These are phyloP conservation scores for Falcunculus frontatus DNA, from an alignment of 2,113 vertebrate species.

Conservation along the genomic window DNA sequence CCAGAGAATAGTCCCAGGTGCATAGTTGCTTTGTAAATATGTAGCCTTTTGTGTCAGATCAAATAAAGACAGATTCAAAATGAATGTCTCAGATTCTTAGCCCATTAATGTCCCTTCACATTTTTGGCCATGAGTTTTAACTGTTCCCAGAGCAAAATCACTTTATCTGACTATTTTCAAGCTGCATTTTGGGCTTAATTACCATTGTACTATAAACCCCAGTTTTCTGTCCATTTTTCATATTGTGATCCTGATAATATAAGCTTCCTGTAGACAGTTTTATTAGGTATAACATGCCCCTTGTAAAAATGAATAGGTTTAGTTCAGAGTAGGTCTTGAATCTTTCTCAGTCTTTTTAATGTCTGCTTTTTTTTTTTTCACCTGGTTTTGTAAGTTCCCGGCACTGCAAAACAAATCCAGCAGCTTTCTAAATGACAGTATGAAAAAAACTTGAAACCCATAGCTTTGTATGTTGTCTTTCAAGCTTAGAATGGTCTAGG, in stretches of 20 bases:
- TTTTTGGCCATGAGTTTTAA: neutral
- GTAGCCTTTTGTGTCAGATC: neutral
- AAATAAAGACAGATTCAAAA: neutral
- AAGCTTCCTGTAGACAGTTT: neutral
- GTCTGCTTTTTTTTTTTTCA: neutral
- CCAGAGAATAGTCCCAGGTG: neutral
- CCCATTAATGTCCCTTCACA: neutral
- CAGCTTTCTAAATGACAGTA: neutral
- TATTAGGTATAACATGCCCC: neutral
- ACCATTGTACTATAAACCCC: neutral
- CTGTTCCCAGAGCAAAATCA: neutral
- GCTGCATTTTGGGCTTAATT: neutral
- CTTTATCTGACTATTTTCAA: neutral
- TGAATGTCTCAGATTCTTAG: neutral
- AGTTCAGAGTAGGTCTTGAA: neutral
- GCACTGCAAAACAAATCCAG: neutral
- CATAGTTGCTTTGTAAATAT: neutral
- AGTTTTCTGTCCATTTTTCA: neutral
- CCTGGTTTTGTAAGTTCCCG: neutral
- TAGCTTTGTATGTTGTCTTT: neutral
- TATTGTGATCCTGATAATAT: neutral
- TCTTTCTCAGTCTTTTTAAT: neutral
- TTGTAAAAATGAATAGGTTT: neutral
- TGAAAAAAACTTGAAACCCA: neutral
- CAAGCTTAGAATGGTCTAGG: neutral